Base-by-base conservation (phyloP, 1,140 invertebrate species). In the Triops longicaudatus region DNA sequence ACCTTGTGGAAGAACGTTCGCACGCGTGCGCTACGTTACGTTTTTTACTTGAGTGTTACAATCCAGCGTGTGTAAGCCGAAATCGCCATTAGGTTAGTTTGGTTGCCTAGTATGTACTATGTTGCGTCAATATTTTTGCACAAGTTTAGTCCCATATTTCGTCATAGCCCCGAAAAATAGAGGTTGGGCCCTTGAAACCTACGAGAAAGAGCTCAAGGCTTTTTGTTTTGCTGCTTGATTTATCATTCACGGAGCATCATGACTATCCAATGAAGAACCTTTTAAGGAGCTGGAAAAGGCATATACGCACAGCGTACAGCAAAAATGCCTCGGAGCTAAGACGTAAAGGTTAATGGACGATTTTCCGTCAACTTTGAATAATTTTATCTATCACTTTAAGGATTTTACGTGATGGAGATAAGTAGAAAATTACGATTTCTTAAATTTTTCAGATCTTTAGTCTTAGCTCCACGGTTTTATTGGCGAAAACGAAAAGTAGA, bases 251-350 rank as follows among this genome's bases (percentile, higher is more conserved):
- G 50, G 10, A 14, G 50, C 17, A 17, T 14, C 50, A 63, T 63
- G 50, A 63, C 50, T 63, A 63, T 63, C 50, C 10, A 63, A 63
- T 63, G 50, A 63, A 63, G 50, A 63, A 63, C 50, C 50, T 63
- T 63, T 63, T 63, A 63, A 17, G 50, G 50, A 63, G 5, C 50
- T 17, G 10, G 10, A 63, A 63, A 63, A 63, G 50, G 50, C 50
- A n/a, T 63, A 22, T 22, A 63, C 14, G 50, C 50, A 17, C 6
- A 4, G 22, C 5, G 22, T 22, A 63, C 22, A n/a, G 22, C 14
- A 63, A 63, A 63, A 63, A 63, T 22, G 50, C 50, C 50, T 63
- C 50, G 22, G n/a, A 14, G 10, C 14, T 14, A 63, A 4, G 31
- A 37, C 22, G 17, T 63, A 63, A n/a, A 63, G 50, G 50, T 63